Percentiles rank a stretch among this genome's conserved stretches.
These are phyloP conservation scores for Noctuana brunneofusca DNA, from an alignment of 2,888 invertebrate genomes.

Conservation along the genomic window DNA sequence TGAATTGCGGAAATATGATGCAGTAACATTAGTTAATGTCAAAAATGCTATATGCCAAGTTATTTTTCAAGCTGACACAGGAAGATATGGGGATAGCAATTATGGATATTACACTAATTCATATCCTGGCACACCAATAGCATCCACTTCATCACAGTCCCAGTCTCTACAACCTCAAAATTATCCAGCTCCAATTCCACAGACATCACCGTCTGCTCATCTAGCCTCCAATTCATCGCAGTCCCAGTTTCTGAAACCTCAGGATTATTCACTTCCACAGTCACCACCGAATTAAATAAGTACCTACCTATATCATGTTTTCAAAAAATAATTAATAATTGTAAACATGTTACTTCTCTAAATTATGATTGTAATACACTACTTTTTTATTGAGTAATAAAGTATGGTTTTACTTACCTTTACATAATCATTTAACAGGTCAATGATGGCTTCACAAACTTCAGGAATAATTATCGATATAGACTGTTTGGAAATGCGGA, in stretches of 20 bases:
- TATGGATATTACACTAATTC: constrained; percentile 42
- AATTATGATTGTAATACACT: constrained; percentile 37
- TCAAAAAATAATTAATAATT: constrained; percentile 35
- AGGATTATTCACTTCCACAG: constrained; percentile 35
- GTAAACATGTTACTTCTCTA: constrained; percentile 33
- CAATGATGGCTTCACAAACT: constrained; percentile 19
- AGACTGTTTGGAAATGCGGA: constrained; percentile 39
- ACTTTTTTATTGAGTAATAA: constrained; percentile 38
- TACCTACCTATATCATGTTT: constrained; percentile 32
- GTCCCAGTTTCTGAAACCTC: constrained; percentile 31
- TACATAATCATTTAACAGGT: constrained; percentile 5
- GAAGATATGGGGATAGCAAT: constrained; percentile 32
- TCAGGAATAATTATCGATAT: constrained; percentile 41
- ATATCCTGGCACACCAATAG: constrained; percentile 36
- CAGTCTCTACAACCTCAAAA: constrained; percentile 34
- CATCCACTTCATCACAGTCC: constrained; percentile 35
- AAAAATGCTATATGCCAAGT: constrained; percentile 42
- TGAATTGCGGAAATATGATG: constrained; percentile 43
- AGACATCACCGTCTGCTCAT: constrained; percentile 35
- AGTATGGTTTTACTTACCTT: constrained; percentile 29
- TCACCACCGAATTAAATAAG: constrained; percentile 41
- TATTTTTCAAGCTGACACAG: constrained; percentile 43
- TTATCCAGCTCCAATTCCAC: constrained; percentile 32
- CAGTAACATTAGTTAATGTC: constrained; percentile 39
- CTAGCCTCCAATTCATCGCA: constrained; percentile 36